phyloP scores from a whole-genome alignment of 1,140 invertebrate species.

The Zeugodacus cucurbitae region DNA sequence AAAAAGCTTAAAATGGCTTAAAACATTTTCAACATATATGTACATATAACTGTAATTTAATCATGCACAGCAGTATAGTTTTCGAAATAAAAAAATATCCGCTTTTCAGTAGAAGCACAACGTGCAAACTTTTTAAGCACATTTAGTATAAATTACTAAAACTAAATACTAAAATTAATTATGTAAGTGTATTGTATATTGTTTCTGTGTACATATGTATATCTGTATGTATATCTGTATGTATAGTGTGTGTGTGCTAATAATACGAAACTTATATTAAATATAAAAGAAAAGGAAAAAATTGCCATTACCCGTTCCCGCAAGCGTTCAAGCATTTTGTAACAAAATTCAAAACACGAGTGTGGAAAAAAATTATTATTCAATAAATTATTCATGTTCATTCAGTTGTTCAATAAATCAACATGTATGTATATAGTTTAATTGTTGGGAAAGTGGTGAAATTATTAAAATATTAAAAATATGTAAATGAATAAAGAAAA shows the following conservation, averaged over 20 bases:
- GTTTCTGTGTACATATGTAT: background rate
- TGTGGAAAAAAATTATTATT: conserved; percentile 31
- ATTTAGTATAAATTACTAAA: background rate
- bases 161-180: conserved; percentile 11
- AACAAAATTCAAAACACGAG: conserved; percentile 35
- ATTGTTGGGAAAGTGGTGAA: background rate
- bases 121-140: conserved; percentile 15
- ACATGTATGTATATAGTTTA: background rate
- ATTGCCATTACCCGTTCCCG: conserved; percentile 51
- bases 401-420: background rate
- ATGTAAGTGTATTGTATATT: background rate
- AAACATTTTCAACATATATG: background rate
- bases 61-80: background rate
- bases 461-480: background rate
- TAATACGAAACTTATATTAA: conserved; percentile 25
- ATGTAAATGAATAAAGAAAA: background rate
- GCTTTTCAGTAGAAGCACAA: background rate
- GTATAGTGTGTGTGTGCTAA: background rate
- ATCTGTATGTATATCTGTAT: background rate
- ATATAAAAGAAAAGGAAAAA: conserved; percentile 44
- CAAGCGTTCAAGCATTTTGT: conserved; percentile 43
- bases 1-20: background rate
- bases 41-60: background rate
- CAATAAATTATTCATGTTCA: conserved; percentile 7
- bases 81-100: background rate